Evolutionary conservation across 2,113 vertebrate species (phyloP).

Genomic region (Piliocolobus tephrosceles): DNA sequence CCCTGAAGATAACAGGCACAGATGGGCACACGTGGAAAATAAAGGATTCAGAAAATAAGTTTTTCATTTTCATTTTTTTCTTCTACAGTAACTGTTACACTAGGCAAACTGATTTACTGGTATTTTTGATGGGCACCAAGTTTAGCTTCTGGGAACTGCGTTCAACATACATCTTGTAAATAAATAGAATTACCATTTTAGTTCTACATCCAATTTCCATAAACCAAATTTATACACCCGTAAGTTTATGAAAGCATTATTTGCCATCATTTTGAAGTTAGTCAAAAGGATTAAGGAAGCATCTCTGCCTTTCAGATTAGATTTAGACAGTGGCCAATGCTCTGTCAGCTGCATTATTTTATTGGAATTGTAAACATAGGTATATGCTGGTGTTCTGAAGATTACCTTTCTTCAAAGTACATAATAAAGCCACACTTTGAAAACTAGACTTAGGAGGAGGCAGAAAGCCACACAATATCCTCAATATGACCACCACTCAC

Average conservation of each 20-base stretch:
- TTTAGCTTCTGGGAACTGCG: background rate
- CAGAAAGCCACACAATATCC: background rate
- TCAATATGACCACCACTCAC: background rate
- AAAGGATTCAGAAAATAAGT: background rate
- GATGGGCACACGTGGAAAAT: background rate
- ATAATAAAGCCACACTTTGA: background rate
- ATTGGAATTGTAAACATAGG: background rate
- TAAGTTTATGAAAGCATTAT: background rate
- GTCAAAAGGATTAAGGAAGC: background rate
- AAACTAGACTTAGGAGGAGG: background rate
- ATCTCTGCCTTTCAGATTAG: background rate
- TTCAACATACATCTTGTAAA: background rate
- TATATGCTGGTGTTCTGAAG: background rate
- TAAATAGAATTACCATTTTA: slow-evolving; percentile 40
- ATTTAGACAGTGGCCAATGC: background rate
- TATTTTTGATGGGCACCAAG: slow-evolving; percentile 12
- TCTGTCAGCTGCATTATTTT: background rate
- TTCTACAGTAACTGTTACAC: background rate
- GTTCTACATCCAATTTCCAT: background rate
- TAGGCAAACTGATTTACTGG: slow-evolving; percentile 23
- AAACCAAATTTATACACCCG: slow-evolving; percentile 22
- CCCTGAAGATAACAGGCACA: background rate
- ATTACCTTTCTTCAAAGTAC: background rate
- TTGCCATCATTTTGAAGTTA: slow-evolving; percentile 18
- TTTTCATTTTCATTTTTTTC: slow-evolving; percentile 32